Conservation (phyloP, 2,113 vertebrate species). For the Protobothrops flavoviridis region DNA sequence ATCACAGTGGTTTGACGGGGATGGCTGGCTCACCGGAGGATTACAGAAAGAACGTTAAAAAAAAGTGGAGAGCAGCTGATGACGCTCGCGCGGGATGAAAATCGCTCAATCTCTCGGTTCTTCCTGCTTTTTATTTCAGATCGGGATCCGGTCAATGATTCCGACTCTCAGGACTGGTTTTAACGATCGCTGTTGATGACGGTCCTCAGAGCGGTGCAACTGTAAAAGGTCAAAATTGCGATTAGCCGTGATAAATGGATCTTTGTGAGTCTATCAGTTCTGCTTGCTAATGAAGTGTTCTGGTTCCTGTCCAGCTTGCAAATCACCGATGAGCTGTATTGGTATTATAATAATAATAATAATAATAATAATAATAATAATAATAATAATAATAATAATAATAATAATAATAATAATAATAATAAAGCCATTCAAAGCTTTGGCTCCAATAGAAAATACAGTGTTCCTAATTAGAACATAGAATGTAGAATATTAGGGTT, state of each 20-base stretch:
- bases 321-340: constrained; percentile 32
- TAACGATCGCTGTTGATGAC: background rate
- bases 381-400: no score
- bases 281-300: constrained; percentile 33
- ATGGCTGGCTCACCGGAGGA: background rate
- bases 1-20: background rate
- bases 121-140: background rate
- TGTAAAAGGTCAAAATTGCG: constrained; percentile 25
- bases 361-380: no score
- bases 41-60: background rate
- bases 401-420: no score
- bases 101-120: background rate
- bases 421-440: constrained; percentile 39
- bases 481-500: no score
- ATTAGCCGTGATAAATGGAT: constrained; percentile 45
- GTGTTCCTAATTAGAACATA: background rate
- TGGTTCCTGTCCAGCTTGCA: constrained; percentile 33
- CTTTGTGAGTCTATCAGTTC: constrained; percentile 30
- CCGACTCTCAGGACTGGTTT: background rate
- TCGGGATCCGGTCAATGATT: background rate
- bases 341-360: constrained; percentile 18
- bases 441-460: background rate
- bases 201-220: background rate
- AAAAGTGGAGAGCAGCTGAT: background rate
- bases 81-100: background rate